Evolutionary conservation across 2,888 invertebrate genomes (phyloP).

Genomic region (Odontocolon sp.): DNA sequence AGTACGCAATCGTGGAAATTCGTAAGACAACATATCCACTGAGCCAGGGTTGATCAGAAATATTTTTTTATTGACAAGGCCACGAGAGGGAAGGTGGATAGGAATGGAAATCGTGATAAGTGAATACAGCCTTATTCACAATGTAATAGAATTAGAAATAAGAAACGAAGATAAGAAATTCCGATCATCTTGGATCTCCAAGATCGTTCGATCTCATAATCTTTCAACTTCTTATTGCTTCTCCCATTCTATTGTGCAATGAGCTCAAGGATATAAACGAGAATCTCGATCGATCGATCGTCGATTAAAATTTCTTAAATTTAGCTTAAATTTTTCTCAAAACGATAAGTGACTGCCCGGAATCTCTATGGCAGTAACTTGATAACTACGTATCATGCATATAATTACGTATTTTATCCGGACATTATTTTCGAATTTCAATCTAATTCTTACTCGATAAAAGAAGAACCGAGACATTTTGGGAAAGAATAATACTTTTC

Average conservation of each 20-base stretch:
- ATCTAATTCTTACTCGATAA: conserved; percentile 45
- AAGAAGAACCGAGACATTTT: conserved; percentile 51
- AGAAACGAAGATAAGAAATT: conserved; percentile 42
- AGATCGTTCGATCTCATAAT: conserved; percentile 32
- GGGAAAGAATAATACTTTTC: conserved; percentile 24
- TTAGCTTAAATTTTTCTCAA: conserved; percentile 20
- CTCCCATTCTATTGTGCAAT: conserved; percentile 34
- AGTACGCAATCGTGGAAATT: conserved; percentile 49
- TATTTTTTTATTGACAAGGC: conserved; percentile 63
- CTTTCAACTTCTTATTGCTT: conserved; percentile 38
- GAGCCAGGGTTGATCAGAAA: conserved; percentile 55
- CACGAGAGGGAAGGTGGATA: conserved; percentile 27
- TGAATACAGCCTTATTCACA: conserved; percentile 47
- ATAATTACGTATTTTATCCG: conserved; percentile 15
- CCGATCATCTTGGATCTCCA: conserved; percentile 15
- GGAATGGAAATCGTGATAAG: conserved; percentile 35
- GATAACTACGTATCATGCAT: conserved; percentile 29
- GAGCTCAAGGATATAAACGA: conserved; percentile 5
- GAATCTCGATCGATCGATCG: conserved; percentile 36
- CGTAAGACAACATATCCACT: conserved; percentile 56
- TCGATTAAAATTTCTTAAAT: conserved; percentile 23
- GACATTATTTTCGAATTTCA: conserved; percentile 45
- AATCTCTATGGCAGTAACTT: conserved; percentile 27
- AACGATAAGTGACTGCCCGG: conserved; percentile 30
- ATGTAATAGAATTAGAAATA: conserved; percentile 48